Conservation (phyloP, 2,113 vertebrate species). For the Misgurnus mizolepis region DNA sequence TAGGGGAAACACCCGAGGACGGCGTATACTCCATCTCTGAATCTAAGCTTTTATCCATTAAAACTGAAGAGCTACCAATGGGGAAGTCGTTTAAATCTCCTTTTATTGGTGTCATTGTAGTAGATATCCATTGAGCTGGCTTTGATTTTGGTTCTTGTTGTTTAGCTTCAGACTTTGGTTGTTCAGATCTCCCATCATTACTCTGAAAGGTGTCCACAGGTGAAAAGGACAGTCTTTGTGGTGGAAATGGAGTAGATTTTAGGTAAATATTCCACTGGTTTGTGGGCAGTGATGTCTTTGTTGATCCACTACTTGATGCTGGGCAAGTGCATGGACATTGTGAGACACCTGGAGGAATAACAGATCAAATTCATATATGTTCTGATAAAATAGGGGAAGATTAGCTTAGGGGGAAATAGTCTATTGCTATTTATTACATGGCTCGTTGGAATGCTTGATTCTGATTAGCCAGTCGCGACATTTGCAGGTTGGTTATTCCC, state of each 20-base stretch:
- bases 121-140: neutral
- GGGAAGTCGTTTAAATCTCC: constrained; percentile 5
- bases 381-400: no score
- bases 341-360: constrained; percentile 39
- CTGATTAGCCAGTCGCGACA: no score
- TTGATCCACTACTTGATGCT: neutral
- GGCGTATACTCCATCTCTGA: neutral
- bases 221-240: neutral
- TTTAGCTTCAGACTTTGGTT: neutral
- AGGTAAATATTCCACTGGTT: constrained; percentile 39
- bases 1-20: neutral
- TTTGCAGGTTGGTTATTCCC: no score
- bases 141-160: neutral
- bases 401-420: no score
- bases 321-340: constrained; percentile 54
- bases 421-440: no score
- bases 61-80: neutral
- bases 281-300: constrained; percentile 7
- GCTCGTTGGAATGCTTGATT: no score
- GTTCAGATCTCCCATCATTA: neutral
- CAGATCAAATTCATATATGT: neutral
- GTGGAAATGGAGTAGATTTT: constrained; percentile 21
- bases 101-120: neutral
- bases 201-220: neutral
- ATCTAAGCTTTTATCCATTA: constrained; percentile 12